A percentile compares a stretch with the other conserved stretches of the same genome.
Conservation (phyloP, 2,888 invertebrate genomes). For the Anthrax anthrax region DNA sequence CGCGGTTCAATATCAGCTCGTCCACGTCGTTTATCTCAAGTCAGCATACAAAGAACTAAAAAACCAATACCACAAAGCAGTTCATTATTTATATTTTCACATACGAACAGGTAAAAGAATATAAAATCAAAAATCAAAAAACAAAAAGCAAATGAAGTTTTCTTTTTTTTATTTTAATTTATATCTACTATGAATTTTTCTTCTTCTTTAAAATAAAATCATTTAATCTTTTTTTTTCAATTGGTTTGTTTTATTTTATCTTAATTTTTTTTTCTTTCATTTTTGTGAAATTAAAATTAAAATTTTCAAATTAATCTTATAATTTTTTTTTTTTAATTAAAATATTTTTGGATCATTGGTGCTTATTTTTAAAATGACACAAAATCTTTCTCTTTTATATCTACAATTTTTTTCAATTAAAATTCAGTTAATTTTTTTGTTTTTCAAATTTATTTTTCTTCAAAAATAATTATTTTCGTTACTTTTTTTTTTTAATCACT, state of each 20-base stretch:
- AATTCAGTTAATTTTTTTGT: neutral
- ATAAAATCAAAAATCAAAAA: neutral
- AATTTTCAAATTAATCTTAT: neutral
- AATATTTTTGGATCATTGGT: neutral
- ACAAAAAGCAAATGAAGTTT: neutral
- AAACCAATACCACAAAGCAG: slow-evolving; percentile 84
- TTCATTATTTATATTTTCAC: slow-evolving; percentile 87
- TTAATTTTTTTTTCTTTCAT: neutral
- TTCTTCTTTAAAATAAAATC: neutral
- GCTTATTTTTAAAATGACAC: too few relatives aligned
- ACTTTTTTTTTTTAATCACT: neutral
- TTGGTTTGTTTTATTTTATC: too few relatives aligned
- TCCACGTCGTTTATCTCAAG: slow-evolving; percentile 73
- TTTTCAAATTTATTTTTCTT: neutral
- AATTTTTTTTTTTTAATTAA: neutral
- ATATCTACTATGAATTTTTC: neutral
- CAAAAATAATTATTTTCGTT: neutral
- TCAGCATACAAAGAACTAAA: slow-evolving; percentile 68
- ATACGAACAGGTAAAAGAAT: slow-evolving; percentile 75
- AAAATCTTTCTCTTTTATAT: neutral
- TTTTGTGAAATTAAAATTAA: too few relatives aligned
- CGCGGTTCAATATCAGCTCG: slow-evolving; percentile 42
- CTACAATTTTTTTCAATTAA: neutral
- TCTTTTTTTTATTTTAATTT: too few relatives aligned
- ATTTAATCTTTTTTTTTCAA: neutral